Base-by-base conservation (phyloP, 2,888 invertebrate genomes). In the Harpalus rufipes region DNA sequence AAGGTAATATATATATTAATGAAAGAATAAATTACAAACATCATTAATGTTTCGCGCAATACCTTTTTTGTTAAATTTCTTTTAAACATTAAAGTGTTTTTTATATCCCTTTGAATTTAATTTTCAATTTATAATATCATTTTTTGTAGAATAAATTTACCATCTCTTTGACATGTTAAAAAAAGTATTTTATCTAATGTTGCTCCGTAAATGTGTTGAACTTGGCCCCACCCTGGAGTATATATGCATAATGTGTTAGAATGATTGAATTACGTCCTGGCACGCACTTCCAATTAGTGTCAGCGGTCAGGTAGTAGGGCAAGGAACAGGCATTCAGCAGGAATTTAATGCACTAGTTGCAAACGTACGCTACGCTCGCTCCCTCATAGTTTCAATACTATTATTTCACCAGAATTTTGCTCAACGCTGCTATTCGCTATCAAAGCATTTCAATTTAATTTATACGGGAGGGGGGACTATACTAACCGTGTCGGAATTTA, bases 261-360 rank as follows among this genome's bases (percentile, higher is more conserved):
- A 82, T 82, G 72, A 82, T 82, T 82, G 72, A 82, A 82, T 82
- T 82, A 82, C 82, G 32, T 6, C 25, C 39, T 39, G 39, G 68
- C 72, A 82, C 82, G 72, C 82, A 82, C 65, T 82, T 65, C 72
- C 82, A 82, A 82, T 82, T 82, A 82, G 58, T 82, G 82, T 82
- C 82, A 82, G 82, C 59, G 82, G 82, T 82, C 82, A 82, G 82
- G 82, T 82, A 72, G 25, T 5, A 10, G 21, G 63, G 25, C 16
- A 68, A 12, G n/a, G n/a, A n/a, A 68, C 25, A 32, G 3, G 68
- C n/a, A 68, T 68, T 68, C 39, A 39, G 14, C 7, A n/a, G 68
- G 39, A 68, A 68, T 68, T 68, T 68, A 32, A 68, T 68, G 68
- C 68, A 68, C 12, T 32, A 68, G 68, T 39, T 39, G 39, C 68